Base-by-base conservation (phyloP, 2,888 invertebrate genomes). In the Parnassius orleans region DNA sequence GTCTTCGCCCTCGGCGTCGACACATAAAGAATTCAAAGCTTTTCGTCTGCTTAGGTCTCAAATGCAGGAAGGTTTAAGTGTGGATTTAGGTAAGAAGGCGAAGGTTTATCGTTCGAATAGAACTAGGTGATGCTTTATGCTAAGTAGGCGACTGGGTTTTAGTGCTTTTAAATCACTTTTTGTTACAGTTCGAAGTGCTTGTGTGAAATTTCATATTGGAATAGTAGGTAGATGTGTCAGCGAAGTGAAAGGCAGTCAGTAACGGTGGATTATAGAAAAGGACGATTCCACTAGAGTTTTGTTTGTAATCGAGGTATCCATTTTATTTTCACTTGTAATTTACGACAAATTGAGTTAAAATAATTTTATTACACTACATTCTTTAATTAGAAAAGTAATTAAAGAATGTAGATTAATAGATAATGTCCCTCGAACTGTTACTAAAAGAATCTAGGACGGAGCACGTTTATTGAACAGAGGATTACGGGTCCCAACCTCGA, bases 11-110 rank as follows among this genome's bases (percentile, higher is more conserved):
- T 61, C 65, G 65, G 65, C 62, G 69, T 66, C 72, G 68, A 3
- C 57, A 55, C 73, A 84, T 84, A 71, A 83, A 84, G 79, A 73
- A 84, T 84, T 83, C 82, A 84, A 65, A 58, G 68, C 65, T 67
- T 66, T 69, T 69, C 77, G 58, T 75, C 80, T 79, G 76, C 72
- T 69, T 67, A 67, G 64, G 58, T 59, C 47, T 52, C 53, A 65
- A 61, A 63, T 60, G 64, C 60, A 57, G 15, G 56, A 61, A 5
- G 33, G 33, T 65, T 68, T 71, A 68, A 76, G 73, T 74, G 73
- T 75, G 72, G 77, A 70, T 71, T 70, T 77, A 72, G 79, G 79
- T 76, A 75, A 77, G 73, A 77, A 79, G 77, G 74, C 72, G 69
- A 76, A 78, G 76, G 76, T 72, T 76, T 75, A 58, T 51, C 62